phyloP scores from a whole-genome alignment of 2,113 vertebrate species.

The Anser cygnoides region DNA sequence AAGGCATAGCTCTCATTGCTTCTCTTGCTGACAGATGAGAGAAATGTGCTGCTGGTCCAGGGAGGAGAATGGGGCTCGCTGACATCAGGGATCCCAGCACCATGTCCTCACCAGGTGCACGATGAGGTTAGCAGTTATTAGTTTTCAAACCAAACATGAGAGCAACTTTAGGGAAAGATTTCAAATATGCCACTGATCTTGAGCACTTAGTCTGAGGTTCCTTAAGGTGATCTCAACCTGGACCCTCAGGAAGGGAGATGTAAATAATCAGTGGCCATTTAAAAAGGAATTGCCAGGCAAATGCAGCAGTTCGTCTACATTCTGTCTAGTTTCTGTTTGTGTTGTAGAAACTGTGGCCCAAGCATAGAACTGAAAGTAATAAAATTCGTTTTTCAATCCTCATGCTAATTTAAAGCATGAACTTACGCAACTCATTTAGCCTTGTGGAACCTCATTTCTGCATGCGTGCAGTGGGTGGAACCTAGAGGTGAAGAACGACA shows the following conservation, averaged over 20 bases:
- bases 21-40: accelerated
- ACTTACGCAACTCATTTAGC: not conserved
- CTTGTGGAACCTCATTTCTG: not conserved
- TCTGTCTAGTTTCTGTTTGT: not conserved
- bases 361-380: not conserved
- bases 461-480: not conserved
- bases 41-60: not conserved
- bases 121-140: not conserved
- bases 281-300: not conserved
- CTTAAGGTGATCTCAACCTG: not conserved
- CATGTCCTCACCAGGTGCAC: not conserved
- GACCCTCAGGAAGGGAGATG: not conserved
- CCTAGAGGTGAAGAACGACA: not conserved
- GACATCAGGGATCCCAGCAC: not conserved
- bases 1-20: accelerated
- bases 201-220: not conserved
- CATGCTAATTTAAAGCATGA: accelerated
- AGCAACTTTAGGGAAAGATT: not conserved
- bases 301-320: not conserved
- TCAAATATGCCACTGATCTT: not conserved
- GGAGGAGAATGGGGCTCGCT: not conserved
- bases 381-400: not conserved
- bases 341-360: not conserved
- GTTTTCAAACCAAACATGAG: not conserved
- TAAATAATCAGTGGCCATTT: not conserved